Percentiles rank a stretch among this genome's conserved stretches.
Evolutionary conservation across 2,888 invertebrate genomes (phyloP).

Genomic region (Drosophila tanythrix): DNA sequence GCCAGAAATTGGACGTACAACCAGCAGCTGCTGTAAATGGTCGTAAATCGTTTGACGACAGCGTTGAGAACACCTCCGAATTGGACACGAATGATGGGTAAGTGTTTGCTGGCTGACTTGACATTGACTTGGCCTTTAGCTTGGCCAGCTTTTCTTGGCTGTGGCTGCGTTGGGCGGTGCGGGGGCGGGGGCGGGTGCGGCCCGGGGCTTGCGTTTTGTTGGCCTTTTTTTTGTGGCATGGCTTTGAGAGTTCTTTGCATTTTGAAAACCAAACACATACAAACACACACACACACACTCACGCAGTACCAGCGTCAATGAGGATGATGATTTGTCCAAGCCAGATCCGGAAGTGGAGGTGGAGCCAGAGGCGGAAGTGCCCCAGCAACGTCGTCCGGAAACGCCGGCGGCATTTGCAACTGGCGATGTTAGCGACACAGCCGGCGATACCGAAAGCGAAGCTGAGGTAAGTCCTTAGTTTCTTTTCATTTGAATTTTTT

Average conservation of each 20-base stretch:
- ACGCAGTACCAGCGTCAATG: constrained; percentile 71
- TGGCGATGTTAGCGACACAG: constrained; percentile 28
- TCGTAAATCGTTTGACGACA: constrained; percentile 77
- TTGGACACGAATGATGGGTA: constrained; percentile 82
- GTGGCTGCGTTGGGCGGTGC: constrained; percentile 1
- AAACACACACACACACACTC: not conserved
- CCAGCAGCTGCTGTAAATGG: constrained; percentile 76
- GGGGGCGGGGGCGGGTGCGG: not conserved
- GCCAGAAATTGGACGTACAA: constrained; percentile 76
- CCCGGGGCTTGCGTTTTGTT: constrained; percentile 39
- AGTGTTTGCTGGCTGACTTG: constrained; percentile 54
- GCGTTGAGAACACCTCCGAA: constrained; percentile 83
- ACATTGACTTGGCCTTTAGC: constrained; percentile 55
- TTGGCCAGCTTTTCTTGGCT: constrained; percentile 23
- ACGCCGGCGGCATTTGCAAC: constrained; percentile 55
- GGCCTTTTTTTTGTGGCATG: constrained; percentile 46
- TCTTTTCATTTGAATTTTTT: constrained; percentile 6
- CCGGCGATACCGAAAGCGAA: constrained; percentile 47
- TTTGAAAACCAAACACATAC: constrained; percentile 49
- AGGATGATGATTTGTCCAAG: constrained; percentile 74
- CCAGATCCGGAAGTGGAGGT: constrained; percentile 54
- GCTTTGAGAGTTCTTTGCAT: constrained; percentile 72
- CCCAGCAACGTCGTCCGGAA: constrained; percentile 52
- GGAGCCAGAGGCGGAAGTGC: constrained; percentile 24
- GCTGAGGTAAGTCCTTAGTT: constrained; percentile 58